Base-by-base conservation (phyloP, 2,113 vertebrate species). In the Brachyhypopomus gauderio region DNA sequence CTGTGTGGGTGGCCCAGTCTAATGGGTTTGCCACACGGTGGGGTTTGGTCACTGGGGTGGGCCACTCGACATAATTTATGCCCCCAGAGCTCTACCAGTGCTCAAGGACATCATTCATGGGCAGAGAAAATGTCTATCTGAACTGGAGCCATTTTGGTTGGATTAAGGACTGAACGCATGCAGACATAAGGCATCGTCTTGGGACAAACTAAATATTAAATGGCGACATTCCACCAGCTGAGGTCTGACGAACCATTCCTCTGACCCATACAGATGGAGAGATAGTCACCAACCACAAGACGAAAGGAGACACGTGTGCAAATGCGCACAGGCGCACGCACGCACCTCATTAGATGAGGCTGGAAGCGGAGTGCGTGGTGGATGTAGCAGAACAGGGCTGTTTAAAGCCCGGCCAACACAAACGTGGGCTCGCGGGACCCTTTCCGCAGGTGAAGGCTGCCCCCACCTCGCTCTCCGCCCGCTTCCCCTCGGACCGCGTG, bases 331-430 rank as follows among this genome's bases (percentile, higher is more conserved):
- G 22, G 69, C 72, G 77, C 60, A 84, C 59, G 75, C 77, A 78
- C 82, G 84, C 62, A 77, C 45, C 38, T 75, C 34, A 52, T 73
- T 76, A 38, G 67, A 77, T 78, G 70, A 78, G 56, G 20, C 27
- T n/a, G 66, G 72, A 73, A 78, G 60, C 23, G 8, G 38, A 60
- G 62, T 3, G 19, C 36, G 14, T 70, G 17, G 63, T 30, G 41
- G 64, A 64, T 52, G 72, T 78, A 69, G 66, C 71, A 36, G 36
- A 58, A 70, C 20, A 48, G 20, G 27, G 23, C 34, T 30, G 34
- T 81, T 84, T 80, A 79, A 76, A 76, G 27, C 36, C 36, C 3
- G 34, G 80, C 83, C 77, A 87, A 83, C 58, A 74, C 56, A 87
- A 83, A 87, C 52, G 22, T 34, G 62, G 45, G 64, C 82, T 72